Evolutionary conservation across 2,888 invertebrate genomes (phyloP), one percentile per base, ranked within the genome.

Genomic region (Cosmia pyralina): DNA sequence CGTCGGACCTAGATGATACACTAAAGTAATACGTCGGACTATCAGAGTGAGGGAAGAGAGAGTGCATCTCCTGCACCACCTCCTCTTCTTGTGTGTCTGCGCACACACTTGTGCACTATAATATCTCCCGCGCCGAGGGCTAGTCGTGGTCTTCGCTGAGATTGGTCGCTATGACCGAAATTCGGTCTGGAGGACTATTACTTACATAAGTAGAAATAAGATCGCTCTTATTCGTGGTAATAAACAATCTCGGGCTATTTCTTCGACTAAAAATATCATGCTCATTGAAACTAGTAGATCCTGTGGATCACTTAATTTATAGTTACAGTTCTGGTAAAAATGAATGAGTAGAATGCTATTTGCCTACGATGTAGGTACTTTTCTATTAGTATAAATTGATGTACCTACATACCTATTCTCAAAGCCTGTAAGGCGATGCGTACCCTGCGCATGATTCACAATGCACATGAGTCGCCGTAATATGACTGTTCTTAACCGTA

Each of bases 391-490:
- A 38, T 58, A 71, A 48, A 59, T 72, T 19, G n/a, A 28, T 22
- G 28, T 60, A 50, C 50, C 53, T 34, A 34, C 38, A 38, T 38
- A 38, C 38, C 38, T 62, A 73, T 65, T 73, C 41, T 50, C 3
- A 65, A 79, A 72, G 19, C 28, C 34, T 44, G 11, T 48, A 60
- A 66, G 50, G 60, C 63, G 59, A 62, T 80, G 70, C 74, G 70
- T 72, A 67, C 53, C 57, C 41, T 44, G 38, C 11, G 57, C 65
- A 72, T 90, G 90, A 90, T 80, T 91, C 90, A 90, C 67, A 68
- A 50, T 83, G 76, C 79, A 79, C 58, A 88, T 90, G 88, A 90
- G 85, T 87, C 85, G 87, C 87, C 63, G 57, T 34, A 52, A 67
- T 79, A 81, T 86, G 79, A 86, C 78, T 85, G 77, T 89, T 87